Conservation (phyloP, 64 coral and sea anemone species). For the Acropora yongei region DNA sequence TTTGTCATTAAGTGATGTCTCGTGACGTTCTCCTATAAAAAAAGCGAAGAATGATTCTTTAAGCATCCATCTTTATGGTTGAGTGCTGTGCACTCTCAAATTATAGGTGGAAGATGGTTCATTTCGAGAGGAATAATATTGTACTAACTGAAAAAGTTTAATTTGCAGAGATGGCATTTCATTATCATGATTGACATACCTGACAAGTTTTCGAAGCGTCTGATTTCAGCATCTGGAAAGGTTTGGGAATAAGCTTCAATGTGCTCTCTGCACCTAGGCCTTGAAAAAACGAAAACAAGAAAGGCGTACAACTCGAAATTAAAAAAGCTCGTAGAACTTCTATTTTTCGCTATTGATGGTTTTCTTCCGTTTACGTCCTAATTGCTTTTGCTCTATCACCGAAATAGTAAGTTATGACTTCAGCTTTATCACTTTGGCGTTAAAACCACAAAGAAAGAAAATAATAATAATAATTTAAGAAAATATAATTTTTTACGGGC, state of each 20-base stretch:
- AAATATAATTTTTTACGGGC: neutral
- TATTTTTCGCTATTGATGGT: neutral
- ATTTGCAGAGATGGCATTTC: neutral
- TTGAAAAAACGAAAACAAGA: neutral
- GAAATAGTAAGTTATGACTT: neutral
- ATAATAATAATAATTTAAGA: neutral
- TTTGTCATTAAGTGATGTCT: neutral
- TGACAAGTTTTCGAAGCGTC: too few relatives aligned
- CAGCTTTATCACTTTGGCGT: neutral
- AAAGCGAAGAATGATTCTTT: neutral
- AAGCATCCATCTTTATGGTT: neutral
- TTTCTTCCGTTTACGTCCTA: neutral
- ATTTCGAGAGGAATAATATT: neutral
- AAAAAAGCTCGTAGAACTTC: neutral
- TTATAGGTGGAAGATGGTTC: neutral
- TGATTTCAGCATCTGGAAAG: neutral
- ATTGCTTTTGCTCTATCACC: neutral
- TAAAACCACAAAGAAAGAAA: too few relatives aligned
- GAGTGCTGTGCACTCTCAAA: neutral
- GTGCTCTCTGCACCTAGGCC: too few relatives aligned
- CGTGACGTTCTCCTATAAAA: neutral
- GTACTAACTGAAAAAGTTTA: neutral
- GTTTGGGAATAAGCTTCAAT: neutral
- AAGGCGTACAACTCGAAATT: neutral
- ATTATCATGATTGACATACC: constrained; percentile 2